A percentile compares a stretch with the other conserved stretches of the same genome.
phyloP scores from a whole-genome alignment of 2,797 vertebrate genomes.

The Limosa lapponica region DNA sequence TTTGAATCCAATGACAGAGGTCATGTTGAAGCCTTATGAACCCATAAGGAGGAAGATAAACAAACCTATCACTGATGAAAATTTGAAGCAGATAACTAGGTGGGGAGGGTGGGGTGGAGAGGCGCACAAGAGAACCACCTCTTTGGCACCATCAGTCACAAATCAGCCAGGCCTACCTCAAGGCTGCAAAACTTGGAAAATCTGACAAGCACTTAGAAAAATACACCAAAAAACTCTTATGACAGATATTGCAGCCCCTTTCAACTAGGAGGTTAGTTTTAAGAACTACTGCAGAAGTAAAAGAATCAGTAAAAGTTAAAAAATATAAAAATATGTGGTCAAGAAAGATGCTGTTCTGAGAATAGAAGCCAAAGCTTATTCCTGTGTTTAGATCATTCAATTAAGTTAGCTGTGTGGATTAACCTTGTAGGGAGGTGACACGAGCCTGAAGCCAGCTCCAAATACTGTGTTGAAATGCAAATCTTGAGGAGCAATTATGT shows the following conservation, averaged over 20 bases:
- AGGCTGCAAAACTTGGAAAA: background rate
- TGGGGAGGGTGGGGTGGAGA: background rate
- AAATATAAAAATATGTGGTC: background rate
- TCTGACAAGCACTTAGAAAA: background rate
- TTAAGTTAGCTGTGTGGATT: background rate
- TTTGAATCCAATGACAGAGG: background rate
- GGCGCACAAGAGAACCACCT: background rate
- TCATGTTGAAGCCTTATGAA: background rate
- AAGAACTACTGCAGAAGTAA: background rate
- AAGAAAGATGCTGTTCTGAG: background rate
- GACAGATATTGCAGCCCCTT: background rate
- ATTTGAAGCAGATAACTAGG: background rate
- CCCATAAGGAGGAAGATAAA: background rate
- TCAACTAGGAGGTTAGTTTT: background rate
- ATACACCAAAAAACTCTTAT: background rate
- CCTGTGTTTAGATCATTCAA: background rate
- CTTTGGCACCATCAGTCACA: background rate
- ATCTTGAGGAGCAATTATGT: slow-evolving; percentile 35
- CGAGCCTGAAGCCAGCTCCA: background rate
- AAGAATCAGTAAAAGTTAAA: background rate
- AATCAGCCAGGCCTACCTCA: background rate
- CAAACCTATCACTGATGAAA: background rate
- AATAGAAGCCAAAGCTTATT: background rate
- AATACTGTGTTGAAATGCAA: slow-evolving; percentile 30
- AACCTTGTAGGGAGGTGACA: background rate